Percentiles rank a stretch among this genome's conserved stretches.
These are phyloP conservation scores for Sussaba pulchella DNA, from an alignment of 2,888 invertebrate species.

Conservation along the genomic window DNA sequence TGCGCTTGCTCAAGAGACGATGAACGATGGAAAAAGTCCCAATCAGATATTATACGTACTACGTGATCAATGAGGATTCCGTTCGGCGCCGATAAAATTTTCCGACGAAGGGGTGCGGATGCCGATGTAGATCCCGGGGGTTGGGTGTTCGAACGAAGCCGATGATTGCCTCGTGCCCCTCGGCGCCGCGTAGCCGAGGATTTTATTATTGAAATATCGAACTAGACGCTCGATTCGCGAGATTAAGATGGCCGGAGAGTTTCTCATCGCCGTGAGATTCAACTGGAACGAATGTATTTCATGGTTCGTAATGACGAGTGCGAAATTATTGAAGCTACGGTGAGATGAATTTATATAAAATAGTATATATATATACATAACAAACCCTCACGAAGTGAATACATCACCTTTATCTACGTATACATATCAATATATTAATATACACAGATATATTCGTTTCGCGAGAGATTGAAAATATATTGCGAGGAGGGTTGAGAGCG, in stretches of 20 bases:
- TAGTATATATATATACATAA: too few species aligned
- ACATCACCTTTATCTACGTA: too few species aligned
- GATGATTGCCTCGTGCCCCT: slow-evolving; percentile 47
- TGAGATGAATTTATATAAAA: too few species aligned
- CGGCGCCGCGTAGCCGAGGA: slow-evolving; percentile 35
- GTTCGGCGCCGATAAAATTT: slow-evolving; percentile 51
- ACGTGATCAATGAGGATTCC: slow-evolving; percentile 45
- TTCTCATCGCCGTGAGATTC: not conserved
- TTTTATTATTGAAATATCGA: slow-evolving; percentile 56
- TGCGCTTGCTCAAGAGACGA: slow-evolving; percentile 22
- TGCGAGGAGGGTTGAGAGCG: slow-evolving; percentile 11
- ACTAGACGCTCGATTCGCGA: slow-evolving; percentile 14
- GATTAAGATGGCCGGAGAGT: slow-evolving; percentile 22
- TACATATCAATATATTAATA: too few species aligned
- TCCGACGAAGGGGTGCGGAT: not conserved
- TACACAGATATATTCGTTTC: not conserved
- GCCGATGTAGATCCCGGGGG: too few species aligned
- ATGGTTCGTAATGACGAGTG: slow-evolving; percentile 29
- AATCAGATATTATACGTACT: slow-evolving; percentile 44
- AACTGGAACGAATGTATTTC: slow-evolving; percentile 24
- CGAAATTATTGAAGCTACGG: slow-evolving; percentile 24
- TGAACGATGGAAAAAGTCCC: slow-evolving; percentile 43
- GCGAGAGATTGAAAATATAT: slow-evolving; percentile 33
- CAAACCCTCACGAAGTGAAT: too few species aligned
- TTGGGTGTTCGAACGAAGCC: slow-evolving; percentile 17